Evolutionary conservation across 1,140 invertebrate species (phyloP).

Genomic region (Thrips palmi): DNA sequence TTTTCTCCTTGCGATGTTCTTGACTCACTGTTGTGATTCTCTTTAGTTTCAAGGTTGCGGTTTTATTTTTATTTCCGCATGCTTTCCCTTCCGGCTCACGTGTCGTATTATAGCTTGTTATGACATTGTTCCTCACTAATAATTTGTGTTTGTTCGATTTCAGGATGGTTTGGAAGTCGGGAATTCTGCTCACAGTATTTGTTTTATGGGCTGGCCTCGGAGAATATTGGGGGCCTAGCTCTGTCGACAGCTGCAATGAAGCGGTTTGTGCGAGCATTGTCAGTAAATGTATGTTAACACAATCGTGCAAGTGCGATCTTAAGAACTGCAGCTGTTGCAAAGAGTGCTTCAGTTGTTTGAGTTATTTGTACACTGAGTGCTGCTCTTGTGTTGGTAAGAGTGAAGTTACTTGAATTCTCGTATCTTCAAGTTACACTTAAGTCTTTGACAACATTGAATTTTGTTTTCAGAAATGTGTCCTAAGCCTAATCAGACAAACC

Average conservation of each 20-base stretch:
- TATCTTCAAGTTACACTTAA: neutral
- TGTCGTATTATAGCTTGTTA: too few species aligned
- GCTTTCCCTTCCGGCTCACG: too few species aligned
- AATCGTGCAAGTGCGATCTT: conserved; percentile 86
- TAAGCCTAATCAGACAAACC: conserved; percentile 54
- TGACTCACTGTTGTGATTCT: too few species aligned
- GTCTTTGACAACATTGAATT: conserved; percentile 4
- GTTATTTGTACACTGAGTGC: conserved; percentile 77
- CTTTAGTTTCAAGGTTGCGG: too few species aligned
- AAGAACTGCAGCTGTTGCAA: conserved; percentile 82
- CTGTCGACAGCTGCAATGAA: conserved; percentile 56
- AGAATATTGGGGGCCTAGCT: too few species aligned
- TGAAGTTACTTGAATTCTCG: neutral
- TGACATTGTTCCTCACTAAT: too few species aligned
- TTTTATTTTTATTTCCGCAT: too few species aligned
- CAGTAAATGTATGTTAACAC: conserved; percentile 88
- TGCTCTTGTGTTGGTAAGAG: conserved; percentile 84
- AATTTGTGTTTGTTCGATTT: too few species aligned
- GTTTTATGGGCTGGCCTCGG: too few species aligned
- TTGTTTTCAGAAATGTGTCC: conserved; percentile 63
- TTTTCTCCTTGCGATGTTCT: too few species aligned
- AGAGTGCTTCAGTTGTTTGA: conserved; percentile 78
- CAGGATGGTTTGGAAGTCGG: too few species aligned
- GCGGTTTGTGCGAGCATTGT: conserved; percentile 83
- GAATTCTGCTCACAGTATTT: too few species aligned